Evolutionary conservation across 2,113 vertebrate genomes (phyloP).

Genomic region (Brachypteracias leptosomus): DNA sequence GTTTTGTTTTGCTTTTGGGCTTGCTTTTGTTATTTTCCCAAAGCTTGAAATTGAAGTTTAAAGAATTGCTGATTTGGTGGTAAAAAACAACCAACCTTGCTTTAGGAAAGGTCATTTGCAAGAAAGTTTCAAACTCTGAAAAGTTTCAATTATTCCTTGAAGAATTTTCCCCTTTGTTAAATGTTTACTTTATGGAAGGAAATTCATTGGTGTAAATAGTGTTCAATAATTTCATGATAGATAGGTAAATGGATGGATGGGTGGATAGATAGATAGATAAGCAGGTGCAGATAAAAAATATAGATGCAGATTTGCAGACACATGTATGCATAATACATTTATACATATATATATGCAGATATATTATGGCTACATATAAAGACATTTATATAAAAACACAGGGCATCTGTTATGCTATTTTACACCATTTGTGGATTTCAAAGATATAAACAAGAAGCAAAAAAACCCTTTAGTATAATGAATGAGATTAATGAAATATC

Average conservation of each 20-base stretch:
- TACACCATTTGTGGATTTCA: neutral
- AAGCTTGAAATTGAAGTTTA: neutral
- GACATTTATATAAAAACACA: neutral
- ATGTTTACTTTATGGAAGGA: neutral
- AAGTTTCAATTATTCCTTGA: neutral
- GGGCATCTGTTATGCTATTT: neutral
- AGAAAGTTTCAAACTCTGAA: neutral
- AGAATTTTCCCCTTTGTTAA: neutral
- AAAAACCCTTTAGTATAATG: neutral
- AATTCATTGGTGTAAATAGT: neutral
- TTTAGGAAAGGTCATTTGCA: neutral
- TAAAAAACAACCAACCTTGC: fast-evolving
- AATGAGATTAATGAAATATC: neutral
- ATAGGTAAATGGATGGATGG: no score
- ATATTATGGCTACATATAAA: neutral
- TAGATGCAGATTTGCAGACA: neutral
- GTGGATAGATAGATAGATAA: neutral
- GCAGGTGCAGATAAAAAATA: neutral
- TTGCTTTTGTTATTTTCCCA: neutral
- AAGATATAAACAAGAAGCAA: neutral
- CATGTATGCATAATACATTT: neutral
- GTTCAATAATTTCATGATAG: no score
- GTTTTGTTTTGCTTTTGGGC: neutral
- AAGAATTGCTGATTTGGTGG: neutral
- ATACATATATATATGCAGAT: neutral